Evolutionary conservation across 2,113 vertebrate genomes (phyloP).

Genomic region (Bubalus kerabau): DNA sequence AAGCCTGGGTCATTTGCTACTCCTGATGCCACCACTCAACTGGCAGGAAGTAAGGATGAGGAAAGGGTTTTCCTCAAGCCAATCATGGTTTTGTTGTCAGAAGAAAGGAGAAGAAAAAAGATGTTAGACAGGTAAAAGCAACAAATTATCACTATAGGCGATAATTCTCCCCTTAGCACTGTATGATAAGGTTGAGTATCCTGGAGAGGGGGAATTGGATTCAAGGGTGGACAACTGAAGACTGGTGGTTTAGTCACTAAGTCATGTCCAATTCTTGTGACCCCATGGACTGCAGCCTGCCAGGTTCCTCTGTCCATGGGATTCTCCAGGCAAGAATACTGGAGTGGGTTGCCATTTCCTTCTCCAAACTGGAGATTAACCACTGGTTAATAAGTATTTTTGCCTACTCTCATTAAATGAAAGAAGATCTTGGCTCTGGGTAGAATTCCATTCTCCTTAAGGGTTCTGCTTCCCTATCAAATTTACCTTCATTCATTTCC

Average conservation of each 20-base stretch:
- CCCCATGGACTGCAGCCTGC: background rate
- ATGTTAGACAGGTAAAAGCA: background rate
- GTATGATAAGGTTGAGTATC: background rate
- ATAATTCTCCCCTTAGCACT: background rate
- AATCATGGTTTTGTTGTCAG: background rate
- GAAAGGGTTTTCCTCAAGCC: background rate
- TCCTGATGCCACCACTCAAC: background rate
- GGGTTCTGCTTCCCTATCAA: background rate
- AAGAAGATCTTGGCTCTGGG: background rate
- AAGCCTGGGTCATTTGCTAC: no score
- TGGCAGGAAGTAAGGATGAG: background rate
- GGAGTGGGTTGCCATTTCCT: background rate
- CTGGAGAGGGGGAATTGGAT: background rate
- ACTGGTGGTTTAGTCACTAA: background rate
- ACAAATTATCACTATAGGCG: rapidly evolving
- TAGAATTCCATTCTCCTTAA: background rate
- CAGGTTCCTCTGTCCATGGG: background rate
- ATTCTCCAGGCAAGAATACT: background rate
- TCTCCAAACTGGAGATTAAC: background rate
- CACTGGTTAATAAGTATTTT: background rate
- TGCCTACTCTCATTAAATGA: background rate
- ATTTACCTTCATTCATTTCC: background rate
- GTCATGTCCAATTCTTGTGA: background rate
- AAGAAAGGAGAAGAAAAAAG: background rate
- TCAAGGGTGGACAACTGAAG: background rate